Conservation (phyloP, 2,888 invertebrate genomes). For the Napeogenes inachia region DNA sequence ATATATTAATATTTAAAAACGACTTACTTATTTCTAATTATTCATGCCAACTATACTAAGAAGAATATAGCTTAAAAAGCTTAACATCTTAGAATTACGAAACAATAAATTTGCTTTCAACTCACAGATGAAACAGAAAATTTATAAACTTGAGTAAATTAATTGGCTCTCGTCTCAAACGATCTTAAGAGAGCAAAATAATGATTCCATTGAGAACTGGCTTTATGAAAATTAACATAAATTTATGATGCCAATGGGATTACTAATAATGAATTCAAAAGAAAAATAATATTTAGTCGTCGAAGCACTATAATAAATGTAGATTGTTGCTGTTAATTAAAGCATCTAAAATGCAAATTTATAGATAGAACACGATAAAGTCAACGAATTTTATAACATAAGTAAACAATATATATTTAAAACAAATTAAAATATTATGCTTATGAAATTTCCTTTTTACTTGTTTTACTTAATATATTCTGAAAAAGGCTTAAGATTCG, state of each 20-base stretch:
- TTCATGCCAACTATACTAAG: too few relatives aligned
- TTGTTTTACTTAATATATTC: too few relatives aligned
- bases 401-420: too few relatives aligned
- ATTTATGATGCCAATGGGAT: constrained; percentile 13
- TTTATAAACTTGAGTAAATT: constrained; percentile 48
- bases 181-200: constrained; percentile 51
- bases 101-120: constrained; percentile 12
- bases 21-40: too few relatives aligned
- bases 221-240: constrained; percentile 37
- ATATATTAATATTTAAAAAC: too few relatives aligned
- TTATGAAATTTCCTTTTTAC: too few relatives aligned
- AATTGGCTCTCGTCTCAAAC: constrained; percentile 55
- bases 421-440: too few relatives aligned
- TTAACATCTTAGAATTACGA: not conserved
- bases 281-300: constrained; percentile 26
- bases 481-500: too few relatives aligned
- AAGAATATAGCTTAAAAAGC: too few relatives aligned
- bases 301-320: constrained; percentile 31
- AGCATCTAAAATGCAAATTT: too few relatives aligned
- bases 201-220: constrained; percentile 45
- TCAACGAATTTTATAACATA: too few relatives aligned
- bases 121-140: constrained; percentile 36
- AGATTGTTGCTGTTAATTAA: not conserved
- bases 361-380: too few relatives aligned
- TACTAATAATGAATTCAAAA: not conserved